phyloP scores from a whole-genome alignment of 2,888 invertebrate genomes.

The Argyresthia albistria region DNA sequence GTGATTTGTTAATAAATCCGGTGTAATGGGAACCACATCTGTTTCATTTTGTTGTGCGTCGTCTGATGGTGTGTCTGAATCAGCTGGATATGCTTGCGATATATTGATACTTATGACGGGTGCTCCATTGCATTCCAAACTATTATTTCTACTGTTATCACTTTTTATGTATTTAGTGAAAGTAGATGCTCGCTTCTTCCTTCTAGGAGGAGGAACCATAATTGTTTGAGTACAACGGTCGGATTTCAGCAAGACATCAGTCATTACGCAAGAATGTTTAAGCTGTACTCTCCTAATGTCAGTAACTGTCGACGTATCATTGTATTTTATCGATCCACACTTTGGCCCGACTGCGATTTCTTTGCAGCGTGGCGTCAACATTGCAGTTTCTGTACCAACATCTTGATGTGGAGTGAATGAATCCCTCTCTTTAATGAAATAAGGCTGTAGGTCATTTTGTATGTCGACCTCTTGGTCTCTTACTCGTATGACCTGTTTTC shows the following conservation, averaged over 20 bases:
- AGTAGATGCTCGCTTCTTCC: conserved; percentile 30
- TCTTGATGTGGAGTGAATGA: conserved; percentile 35
- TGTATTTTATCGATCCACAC: conserved; percentile 33
- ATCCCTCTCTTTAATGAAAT: conserved; percentile 36
- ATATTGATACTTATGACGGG: conserved; percentile 74
- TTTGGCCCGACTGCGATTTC: conserved; percentile 53
- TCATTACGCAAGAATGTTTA: conserved; percentile 53
- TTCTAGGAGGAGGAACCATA: conserved; percentile 39
- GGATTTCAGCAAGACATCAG: conserved; percentile 30
- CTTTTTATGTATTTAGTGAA: conserved; percentile 26
- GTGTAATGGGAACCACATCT: conserved; percentile 40
- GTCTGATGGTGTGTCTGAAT: conserved; percentile 32
- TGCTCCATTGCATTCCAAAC: conserved; percentile 38
- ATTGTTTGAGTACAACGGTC: conserved; percentile 48
- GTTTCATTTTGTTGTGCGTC: not conserved
- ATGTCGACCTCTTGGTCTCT: conserved; percentile 72
- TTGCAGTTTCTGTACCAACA: conserved; percentile 49
- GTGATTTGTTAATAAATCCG: conserved; percentile 74
- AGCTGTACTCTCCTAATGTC: conserved; percentile 30
- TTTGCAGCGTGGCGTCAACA: conserved; percentile 59
- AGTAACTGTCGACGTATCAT: conserved; percentile 42
- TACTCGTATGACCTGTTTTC: conserved; percentile 56
- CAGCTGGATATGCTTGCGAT: conserved; percentile 61
- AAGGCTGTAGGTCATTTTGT: conserved; percentile 63
- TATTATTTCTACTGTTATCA: conserved; percentile 20